Conservation (phyloP, 2,113 vertebrate species). For the Dipodomys merriami region DNA sequence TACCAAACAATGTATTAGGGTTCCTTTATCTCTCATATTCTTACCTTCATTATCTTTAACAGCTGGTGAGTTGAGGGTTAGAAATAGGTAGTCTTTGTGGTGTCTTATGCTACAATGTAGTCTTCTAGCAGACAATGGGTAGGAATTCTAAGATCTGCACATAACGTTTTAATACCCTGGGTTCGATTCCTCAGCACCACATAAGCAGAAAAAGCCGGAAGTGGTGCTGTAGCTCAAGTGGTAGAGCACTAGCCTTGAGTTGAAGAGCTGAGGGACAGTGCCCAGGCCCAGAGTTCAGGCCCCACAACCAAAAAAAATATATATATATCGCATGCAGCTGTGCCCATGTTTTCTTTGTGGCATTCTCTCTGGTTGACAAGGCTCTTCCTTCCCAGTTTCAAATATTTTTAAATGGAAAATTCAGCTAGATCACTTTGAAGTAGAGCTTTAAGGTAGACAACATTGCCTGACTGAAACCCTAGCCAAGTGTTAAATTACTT, state of each 20-base stretch:
- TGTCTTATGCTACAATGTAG: conserved; percentile 14
- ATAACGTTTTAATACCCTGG: not conserved
- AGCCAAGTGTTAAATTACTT: not conserved
- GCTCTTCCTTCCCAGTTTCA: not conserved
- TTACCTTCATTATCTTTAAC: too few relatives aligned
- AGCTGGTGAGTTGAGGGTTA: not conserved
- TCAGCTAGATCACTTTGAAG: not conserved
- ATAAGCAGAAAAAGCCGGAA: too few relatives aligned
- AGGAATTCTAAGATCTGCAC: conserved; percentile 7
- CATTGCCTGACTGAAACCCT: not conserved
- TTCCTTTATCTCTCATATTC: too few relatives aligned
- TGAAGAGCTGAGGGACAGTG: too few relatives aligned
- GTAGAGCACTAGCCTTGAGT: too few relatives aligned
- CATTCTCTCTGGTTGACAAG: not conserved
- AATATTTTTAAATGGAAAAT: conserved; percentile 37
- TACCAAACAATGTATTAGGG: too few relatives aligned
- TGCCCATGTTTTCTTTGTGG: not conserved
- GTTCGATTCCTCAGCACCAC: too few relatives aligned
- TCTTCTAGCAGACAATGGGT: not conserved
- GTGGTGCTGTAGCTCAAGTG: too few relatives aligned
- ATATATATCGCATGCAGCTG: not conserved
- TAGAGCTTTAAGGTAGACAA: not conserved
- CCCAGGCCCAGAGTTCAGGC: too few relatives aligned
- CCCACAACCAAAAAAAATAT: too few relatives aligned
- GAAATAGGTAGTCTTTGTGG: not conserved